phyloP scores from a whole-genome alignment of 2,888 invertebrate genomes.

The Apocheima hispidaria region DNA sequence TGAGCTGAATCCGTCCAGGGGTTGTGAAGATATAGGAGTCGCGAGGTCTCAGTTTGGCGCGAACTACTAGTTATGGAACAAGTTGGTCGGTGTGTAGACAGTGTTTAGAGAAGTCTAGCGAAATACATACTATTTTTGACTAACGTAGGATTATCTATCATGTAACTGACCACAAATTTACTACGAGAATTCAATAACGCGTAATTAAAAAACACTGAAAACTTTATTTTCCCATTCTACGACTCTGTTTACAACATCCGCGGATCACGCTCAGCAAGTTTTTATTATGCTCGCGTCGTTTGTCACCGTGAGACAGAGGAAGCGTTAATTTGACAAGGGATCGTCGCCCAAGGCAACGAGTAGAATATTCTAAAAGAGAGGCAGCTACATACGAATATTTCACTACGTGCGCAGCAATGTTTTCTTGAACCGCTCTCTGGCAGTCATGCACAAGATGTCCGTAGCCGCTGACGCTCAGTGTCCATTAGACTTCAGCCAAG shows the following conservation, averaged over 20 bases:
- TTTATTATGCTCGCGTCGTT: slow-evolving; percentile 76
- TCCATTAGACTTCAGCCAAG: no score
- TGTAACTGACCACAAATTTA: neutral
- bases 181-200: neutral
- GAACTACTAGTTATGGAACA: no score
- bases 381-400: neutral
- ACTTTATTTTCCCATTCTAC: slow-evolving; percentile 12
- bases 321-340: slow-evolving; percentile 85
- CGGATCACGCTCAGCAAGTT: slow-evolving; percentile 42
- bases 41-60: no score
- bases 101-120: no score
- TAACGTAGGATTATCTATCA: no score
- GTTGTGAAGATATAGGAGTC: no score
- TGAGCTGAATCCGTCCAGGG: no score
- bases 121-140: no score
- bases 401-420: neutral
- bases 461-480: neutral
- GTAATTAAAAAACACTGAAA: neutral
- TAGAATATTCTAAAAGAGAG: neutral
- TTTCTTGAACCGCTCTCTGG: neutral
- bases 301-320: slow-evolving; percentile 77
- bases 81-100: no score
- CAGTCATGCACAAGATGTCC: neutral
- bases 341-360: slow-evolving; percentile 53
- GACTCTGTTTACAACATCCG: slow-evolving; percentile 15